Base-by-base conservation (phyloP, 2,888 invertebrate genomes). In the Ctena decussata region DNA sequence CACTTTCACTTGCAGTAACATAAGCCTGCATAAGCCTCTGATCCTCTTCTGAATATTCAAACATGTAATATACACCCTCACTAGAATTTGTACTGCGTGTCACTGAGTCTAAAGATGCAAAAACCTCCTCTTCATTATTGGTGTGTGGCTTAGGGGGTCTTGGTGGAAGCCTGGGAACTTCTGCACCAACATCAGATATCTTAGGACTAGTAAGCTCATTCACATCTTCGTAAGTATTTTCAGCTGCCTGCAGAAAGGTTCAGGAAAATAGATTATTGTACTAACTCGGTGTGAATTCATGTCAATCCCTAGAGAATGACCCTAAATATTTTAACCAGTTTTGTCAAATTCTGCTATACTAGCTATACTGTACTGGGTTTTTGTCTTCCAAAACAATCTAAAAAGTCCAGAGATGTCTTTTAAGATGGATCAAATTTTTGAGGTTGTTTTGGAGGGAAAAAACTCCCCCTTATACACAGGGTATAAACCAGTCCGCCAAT, bases 91-190 rank as follows among this genome's bases (percentile, higher is more conserved):
- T 53, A 11, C 41, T 65, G 18, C 85, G 65, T 35, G 65, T 73
- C 0, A 88, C 84, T 30, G 88, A 81, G 37, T 82, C 81, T 37
- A 88, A 37, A 21, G 79, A 81, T 41, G 80, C 85, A 80, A 88
- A 88, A 3, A 85, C 84, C 18, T 83, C 77, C 12, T 77, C 77
- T 5, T 84, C 80, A 27, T 70, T 11, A 30, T 18, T 12, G 15
- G 1, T 15, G 12, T 32, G 57, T 41, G 49, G 18, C 35, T 49
- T 70, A 3, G 74, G 70, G 15, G 41, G 37, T 57, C 80, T 65
- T 21, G 80, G 76, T 27, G 84, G 87, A 18, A 75, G 35, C 30
- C 35, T 44, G 0, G 86, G 82, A 2, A 73, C 57, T 5, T 41
- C 35, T n/a, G 21, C 41, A 12, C 27, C 60, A 27, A 2, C 44